Evolutionary conservation across 2,888 invertebrate genomes (phyloP).

Genomic region (Junonia oenone): DNA sequence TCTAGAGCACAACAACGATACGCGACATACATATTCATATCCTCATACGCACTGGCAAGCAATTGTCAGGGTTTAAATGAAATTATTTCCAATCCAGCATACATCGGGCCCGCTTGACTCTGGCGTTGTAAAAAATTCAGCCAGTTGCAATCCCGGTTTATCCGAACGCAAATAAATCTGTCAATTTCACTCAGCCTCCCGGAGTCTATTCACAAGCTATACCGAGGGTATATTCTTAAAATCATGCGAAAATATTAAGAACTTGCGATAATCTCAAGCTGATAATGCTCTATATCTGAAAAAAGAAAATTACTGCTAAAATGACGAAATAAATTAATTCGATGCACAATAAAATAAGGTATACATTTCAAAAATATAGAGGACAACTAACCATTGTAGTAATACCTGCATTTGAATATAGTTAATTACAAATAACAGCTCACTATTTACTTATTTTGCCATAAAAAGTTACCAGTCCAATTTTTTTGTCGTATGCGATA

Average conservation of each 20-base stretch:
- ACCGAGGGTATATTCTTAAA: constrained; percentile 30
- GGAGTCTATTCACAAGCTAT: constrained; percentile 45
- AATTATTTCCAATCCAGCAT: constrained; percentile 37
- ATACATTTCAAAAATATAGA: too few species aligned
- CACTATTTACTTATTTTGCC: background rate
- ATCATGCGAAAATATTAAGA: constrained; percentile 19
- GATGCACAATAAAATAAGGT: too few species aligned
- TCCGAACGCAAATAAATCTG: constrained; percentile 74
- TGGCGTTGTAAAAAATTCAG: constrained; percentile 64
- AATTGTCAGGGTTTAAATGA: constrained; percentile 35
- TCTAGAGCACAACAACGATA: background rate
- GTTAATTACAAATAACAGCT: background rate
- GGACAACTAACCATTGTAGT: too few species aligned
- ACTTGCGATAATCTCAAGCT: background rate
- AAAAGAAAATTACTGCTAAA: too few species aligned
- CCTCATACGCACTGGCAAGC: constrained; percentile 16
- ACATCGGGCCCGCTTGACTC: constrained; percentile 27
- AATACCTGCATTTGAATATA: too few species aligned
- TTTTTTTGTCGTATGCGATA: constrained; percentile 13
- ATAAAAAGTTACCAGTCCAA: too few species aligned
- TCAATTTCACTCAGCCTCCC: constrained; percentile 73
- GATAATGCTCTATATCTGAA: background rate
- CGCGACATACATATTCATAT: background rate
- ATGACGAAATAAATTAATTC: too few species aligned
- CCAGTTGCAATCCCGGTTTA: constrained; percentile 59